phyloP scores from a whole-genome alignment of 1,140 invertebrate genomes.

The Eubasilissa regina region DNA sequence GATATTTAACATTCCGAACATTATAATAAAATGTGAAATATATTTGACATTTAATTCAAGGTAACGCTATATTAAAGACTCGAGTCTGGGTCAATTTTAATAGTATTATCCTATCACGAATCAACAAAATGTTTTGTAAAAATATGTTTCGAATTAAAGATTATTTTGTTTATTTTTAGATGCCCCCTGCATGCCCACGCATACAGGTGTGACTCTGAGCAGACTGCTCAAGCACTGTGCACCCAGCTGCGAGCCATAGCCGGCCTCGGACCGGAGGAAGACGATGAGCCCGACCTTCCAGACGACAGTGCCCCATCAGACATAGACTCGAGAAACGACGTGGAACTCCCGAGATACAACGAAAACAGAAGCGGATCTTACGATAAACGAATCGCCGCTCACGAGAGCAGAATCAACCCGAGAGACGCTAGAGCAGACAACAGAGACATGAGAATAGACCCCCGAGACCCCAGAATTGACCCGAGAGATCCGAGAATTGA shows the following conservation, averaged over 20 bases:
- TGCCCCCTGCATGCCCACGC: slow-evolving; percentile 92
- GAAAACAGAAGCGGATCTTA: slow-evolving; percentile 28
- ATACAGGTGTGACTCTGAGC: slow-evolving; percentile 94
- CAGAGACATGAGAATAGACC: slow-evolving; percentile 20
- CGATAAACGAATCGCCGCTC: slow-evolving; percentile 9
- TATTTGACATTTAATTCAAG: too few relatives aligned
- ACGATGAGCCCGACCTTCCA: slow-evolving; percentile 90
- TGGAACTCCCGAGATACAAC: slow-evolving; percentile 34
- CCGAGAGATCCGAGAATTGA: slow-evolving; percentile 34
- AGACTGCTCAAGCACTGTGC: slow-evolving; percentile 90
- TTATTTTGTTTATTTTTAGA: slow-evolving; percentile 35
- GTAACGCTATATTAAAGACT: too few relatives aligned
- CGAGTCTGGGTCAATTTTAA: too few relatives aligned
- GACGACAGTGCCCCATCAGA: slow-evolving; percentile 52
- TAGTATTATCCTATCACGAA: too few relatives aligned
- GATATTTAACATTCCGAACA: too few relatives aligned
- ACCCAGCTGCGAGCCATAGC: slow-evolving; percentile 84
- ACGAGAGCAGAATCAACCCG: background rate
- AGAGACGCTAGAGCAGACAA: slow-evolving; percentile 18
- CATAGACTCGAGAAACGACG: slow-evolving; percentile 28
- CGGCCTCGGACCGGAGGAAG: slow-evolving; percentile 83
- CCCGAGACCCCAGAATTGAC: slow-evolving; percentile 12
- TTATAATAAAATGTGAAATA: too few relatives aligned
- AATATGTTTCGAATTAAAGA: too few relatives aligned
- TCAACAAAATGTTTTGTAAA: too few relatives aligned